Evolutionary conservation across 2,113 vertebrate genomes (phyloP).

Genomic region (Dasypus novemcinctus): DNA sequence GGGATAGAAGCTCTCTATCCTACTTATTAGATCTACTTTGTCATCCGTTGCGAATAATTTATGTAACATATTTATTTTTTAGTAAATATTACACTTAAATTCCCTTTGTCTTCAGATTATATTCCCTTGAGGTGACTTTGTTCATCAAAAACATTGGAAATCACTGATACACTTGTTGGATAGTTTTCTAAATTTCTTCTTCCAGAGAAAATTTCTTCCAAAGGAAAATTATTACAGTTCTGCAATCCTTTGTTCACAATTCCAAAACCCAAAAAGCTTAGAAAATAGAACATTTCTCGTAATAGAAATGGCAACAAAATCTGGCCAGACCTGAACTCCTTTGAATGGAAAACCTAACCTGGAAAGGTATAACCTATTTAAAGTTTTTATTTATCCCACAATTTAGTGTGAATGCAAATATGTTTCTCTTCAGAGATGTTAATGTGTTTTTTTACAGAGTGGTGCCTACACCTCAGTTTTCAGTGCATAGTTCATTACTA

Average conservation of each 20-base stretch:
- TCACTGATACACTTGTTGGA: not conserved
- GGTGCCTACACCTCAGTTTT: not conserved
- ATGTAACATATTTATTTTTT: not conserved
- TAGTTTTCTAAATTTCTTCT: slow-evolving; percentile 27
- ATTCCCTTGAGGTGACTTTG: not conserved
- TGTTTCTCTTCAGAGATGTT: not conserved
- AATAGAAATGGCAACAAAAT: not conserved
- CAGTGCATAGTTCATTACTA: no score
- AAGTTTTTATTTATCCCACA: not conserved
- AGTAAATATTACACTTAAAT: slow-evolving; percentile 19
- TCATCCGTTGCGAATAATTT: not conserved
- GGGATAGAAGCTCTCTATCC: not conserved
- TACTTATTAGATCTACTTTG: not conserved
- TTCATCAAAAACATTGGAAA: not conserved
- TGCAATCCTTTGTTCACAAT: not conserved
- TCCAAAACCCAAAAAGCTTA: not conserved
- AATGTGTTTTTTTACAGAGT: not conserved
- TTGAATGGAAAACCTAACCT: slow-evolving; percentile 24
- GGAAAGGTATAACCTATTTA: not conserved
- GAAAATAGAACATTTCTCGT: not conserved
- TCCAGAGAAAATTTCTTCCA: not conserved
- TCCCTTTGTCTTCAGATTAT: not conserved
- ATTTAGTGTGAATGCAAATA: not conserved
- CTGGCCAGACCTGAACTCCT: not conserved
- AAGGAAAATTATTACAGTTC: not conserved